Evolutionary conservation across 1,140 invertebrate species (phyloP).

Genomic region (Telenomus remus): DNA sequence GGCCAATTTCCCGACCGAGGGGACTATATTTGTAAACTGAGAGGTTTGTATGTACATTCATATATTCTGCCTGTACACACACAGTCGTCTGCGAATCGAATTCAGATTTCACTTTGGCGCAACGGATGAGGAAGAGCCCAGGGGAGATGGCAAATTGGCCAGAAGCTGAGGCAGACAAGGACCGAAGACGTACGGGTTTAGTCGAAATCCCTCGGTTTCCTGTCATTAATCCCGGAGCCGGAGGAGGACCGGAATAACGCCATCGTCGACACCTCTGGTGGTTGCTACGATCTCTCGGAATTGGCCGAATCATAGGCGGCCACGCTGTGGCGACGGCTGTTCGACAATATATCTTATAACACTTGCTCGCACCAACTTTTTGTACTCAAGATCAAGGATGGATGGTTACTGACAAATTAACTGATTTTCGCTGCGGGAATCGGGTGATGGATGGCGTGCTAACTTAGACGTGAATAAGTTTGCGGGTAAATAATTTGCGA

Average conservation of each 20-base stretch:
- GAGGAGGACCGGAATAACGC: slow-evolving; percentile 28
- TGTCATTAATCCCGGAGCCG: slow-evolving; percentile 47
- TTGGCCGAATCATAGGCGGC: slow-evolving; percentile 44
- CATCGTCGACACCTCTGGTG: slow-evolving; percentile 21
- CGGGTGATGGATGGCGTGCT: slow-evolving; percentile 36
- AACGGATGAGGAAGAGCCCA: slow-evolving; percentile 38
- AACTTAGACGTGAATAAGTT: slow-evolving; percentile 45
- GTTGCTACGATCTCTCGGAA: slow-evolving; percentile 43
- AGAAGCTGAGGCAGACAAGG: background rate
- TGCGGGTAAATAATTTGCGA: slow-evolving; percentile 46
- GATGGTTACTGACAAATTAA: slow-evolving; percentile 51
- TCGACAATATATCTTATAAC: slow-evolving; percentile 33
- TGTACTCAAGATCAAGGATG: slow-evolving; percentile 8
- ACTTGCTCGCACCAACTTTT: slow-evolving; percentile 24
- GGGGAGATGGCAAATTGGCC: background rate
- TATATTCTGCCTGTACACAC: slow-evolving; percentile 4
- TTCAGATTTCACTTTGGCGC: slow-evolving; percentile 34
- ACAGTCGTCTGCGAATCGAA: slow-evolving; percentile 30
- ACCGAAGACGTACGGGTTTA: slow-evolving; percentile 12
- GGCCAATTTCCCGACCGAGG: slow-evolving; percentile 44
- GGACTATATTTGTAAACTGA: slow-evolving; percentile 10
- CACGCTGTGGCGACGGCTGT: slow-evolving; percentile 29
- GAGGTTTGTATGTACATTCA: slow-evolving; percentile 9
- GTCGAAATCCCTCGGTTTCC: slow-evolving; percentile 31
- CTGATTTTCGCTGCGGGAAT: slow-evolving; percentile 36